A percentile compares a stretch with the other conserved stretches of the same genome.
phyloP scores from a whole-genome alignment of 2,888 invertebrate species.

The Troglohyphantes excavatus region DNA sequence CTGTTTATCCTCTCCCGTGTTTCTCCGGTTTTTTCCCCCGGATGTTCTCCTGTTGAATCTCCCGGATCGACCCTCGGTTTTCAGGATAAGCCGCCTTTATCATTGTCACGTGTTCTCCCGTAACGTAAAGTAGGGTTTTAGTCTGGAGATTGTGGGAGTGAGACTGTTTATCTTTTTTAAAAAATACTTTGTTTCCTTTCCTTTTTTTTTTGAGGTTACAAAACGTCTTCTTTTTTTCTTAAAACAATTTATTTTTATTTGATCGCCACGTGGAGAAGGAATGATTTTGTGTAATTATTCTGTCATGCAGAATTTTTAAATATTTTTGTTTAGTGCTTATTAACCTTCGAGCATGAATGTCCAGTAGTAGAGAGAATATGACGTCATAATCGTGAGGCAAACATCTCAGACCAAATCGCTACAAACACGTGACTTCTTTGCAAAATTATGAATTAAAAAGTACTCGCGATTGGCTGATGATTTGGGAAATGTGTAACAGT shows the following conservation, averaged over 20 bases:
- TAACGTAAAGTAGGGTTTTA: constrained; percentile 31
- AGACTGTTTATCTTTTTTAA: constrained; percentile 36
- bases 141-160: not conserved
- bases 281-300: no score
- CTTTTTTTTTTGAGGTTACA: not conserved
- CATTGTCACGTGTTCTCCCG: constrained; percentile 50
- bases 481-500: no score
- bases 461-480: no score
- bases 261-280: not conserved
- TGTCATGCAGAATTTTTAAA: no score
- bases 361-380: no score
- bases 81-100: constrained; percentile 37
- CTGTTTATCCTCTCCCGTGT: constrained; percentile 2
- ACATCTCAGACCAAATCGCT: no score
- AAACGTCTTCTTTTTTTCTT: not conserved
- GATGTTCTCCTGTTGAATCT: not conserved
- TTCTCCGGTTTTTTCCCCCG: not conserved
- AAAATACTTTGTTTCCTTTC: not conserved
- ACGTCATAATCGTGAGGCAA: no score
- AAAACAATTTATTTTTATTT: not conserved
- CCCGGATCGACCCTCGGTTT: not conserved
- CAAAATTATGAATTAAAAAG: no score
- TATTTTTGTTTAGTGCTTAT: no score
- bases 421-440: no score
- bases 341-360: no score